Evolutionary conservation across 30 jellyfish, hydroid and myxozoan species (phyloP).

Genomic region (Phacellophora camtschatica): DNA sequence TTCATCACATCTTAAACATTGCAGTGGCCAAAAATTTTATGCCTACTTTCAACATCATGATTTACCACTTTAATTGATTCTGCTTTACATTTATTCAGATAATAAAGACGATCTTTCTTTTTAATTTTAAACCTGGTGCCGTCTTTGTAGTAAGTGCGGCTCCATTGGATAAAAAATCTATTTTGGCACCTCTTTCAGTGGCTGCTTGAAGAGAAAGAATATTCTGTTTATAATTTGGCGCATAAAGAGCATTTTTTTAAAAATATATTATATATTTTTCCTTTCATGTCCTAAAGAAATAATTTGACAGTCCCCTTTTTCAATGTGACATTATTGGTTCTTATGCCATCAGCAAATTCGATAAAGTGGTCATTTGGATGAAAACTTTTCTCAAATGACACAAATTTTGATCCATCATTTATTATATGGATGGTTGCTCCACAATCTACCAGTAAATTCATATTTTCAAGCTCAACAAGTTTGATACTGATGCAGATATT

Average conservation of each 20-base stretch:
- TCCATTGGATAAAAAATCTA: background rate
- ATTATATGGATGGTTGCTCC: constrained; percentile 18
- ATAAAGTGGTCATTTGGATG: background rate
- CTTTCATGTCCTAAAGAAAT: constrained; percentile 2
- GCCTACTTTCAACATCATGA: constrained; percentile 32
- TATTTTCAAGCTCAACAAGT: too few relatives aligned
- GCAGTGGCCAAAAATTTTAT: constrained; percentile 54
- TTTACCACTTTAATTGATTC: background rate
- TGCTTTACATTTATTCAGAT: constrained; percentile 18
- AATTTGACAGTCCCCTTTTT: constrained; percentile 39
- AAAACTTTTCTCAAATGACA: background rate
- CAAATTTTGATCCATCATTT: background rate
- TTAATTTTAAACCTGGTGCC: constrained; percentile 32
- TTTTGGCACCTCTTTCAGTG: constrained; percentile 37
- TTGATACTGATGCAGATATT: too few relatives aligned
- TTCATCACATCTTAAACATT: constrained; percentile 46
- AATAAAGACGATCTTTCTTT: constrained; percentile 28
- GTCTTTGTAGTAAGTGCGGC: background rate
- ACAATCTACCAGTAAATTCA: too few relatives aligned
- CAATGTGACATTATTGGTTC: constrained; percentile 32
- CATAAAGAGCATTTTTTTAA: constrained; percentile 24
- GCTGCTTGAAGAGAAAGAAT: constrained; percentile 57
- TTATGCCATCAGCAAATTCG: constrained; percentile 17
- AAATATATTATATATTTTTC: background rate
- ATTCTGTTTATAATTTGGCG: constrained; percentile 15